Evolutionary conservation across 1,140 invertebrate genomes (phyloP), one percentile per base, ranked within the genome.

Genomic region (Arion vulgaris): DNA sequence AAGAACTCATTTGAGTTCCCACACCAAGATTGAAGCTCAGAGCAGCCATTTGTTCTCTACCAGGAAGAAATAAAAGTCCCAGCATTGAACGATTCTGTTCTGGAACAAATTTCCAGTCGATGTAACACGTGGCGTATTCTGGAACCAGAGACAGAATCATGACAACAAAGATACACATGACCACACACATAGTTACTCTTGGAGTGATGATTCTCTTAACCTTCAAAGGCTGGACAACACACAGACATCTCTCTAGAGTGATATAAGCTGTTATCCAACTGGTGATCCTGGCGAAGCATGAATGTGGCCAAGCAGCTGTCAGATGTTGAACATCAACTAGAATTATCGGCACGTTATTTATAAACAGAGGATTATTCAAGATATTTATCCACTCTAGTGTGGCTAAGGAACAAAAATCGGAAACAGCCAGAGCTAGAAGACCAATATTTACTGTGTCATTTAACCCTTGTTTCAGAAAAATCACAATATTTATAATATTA

Each of bases 201-300:
- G 75, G 45, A 4, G 75, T 77, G 28, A 77, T 77, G 75, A 77
- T 32, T 57, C 32, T 62, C 51, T 77, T 77, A 26, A 77, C 51
- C 34, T 77, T 77, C 53, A 77, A 57, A 17, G 75, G 75, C 4
- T 26, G 5, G 45, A 41, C 53, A 2, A 77, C 38, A 38, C 75
- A 77, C 28, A 77, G 51, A 62, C 75, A 77, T 17, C 75, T 51
- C 39, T 77, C 75, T 13, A 68, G 13, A 34, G 57, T 79, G 26
- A 79, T 45, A 62, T 57, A 79, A 5, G 38, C 77, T 4, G 75
- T 77, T 53, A 77, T 77, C 45, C 75, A 53, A 49, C 75, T 53
- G 32, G 53, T 77, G 75, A 77, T 62, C 19, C 75, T 53, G 28
- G 75, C 15, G n/a, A 77, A 77, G 32, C 45, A 57, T 32, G 5